Percentiles rank a stretch among this genome's conserved stretches.
Conservation (phyloP, 2,113 vertebrate species). For the Dasypus novemcinctus region DNA sequence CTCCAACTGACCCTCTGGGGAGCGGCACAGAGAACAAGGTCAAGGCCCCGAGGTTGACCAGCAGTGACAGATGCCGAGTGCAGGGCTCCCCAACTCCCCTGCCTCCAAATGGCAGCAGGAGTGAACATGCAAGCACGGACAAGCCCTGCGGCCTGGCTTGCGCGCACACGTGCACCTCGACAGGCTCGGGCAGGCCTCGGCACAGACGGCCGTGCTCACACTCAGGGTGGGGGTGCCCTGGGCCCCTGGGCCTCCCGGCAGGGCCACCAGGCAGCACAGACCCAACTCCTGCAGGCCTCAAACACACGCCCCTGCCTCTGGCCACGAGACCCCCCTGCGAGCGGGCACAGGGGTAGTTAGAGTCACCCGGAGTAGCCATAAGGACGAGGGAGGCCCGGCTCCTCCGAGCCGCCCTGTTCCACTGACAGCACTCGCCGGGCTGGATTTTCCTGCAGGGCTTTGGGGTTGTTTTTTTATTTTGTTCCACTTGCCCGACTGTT, state of each 20-base stretch:
- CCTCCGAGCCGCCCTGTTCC: background rate
- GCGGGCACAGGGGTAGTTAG: background rate
- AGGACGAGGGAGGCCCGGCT: background rate
- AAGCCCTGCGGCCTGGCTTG: background rate
- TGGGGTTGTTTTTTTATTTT: constrained; percentile 53
- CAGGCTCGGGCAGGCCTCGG: constrained; percentile 18
- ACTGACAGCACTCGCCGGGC: background rate
- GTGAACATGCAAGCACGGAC: background rate
- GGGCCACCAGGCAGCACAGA: too few relatives aligned
- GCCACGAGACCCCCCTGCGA: background rate
- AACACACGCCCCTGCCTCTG: accelerated
- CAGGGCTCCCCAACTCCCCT: background rate
- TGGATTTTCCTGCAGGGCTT: constrained; percentile 73
- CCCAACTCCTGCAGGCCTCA: background rate
- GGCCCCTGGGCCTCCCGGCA: too few relatives aligned
- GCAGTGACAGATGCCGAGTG: accelerated
- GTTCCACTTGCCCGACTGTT: background rate
- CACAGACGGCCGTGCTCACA: background rate
- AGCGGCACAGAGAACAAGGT: background rate
- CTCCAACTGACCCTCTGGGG: accelerated
- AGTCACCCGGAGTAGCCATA: accelerated
- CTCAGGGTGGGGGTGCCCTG: background rate
- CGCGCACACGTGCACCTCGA: background rate
- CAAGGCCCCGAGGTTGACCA: background rate
- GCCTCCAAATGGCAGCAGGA: background rate